These are phyloP conservation scores for Xiphophorus couchianus DNA, from an alignment of 2,113 vertebrate genomes.

Conservation along the genomic window DNA sequence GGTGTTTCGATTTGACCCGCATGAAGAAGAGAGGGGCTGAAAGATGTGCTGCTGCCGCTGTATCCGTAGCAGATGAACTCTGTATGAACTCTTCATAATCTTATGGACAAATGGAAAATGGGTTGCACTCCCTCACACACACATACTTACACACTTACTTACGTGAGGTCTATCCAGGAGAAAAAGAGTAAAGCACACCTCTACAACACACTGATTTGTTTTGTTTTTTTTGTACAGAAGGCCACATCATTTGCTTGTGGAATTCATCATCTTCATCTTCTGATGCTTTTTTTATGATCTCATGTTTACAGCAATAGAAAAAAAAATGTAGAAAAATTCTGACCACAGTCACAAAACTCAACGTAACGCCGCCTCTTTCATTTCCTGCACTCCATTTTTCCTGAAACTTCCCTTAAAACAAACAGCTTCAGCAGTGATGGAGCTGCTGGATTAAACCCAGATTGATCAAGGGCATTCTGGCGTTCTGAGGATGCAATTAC, in stretches of 20 bases:
- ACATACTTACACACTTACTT: slow-evolving; percentile 16
- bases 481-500: slow-evolving; percentile 55
- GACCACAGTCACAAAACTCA: slow-evolving; percentile 2
- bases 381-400: background rate
- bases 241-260: background rate
- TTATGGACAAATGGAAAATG: slow-evolving; percentile 80
- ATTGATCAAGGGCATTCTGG: slow-evolving; percentile 50
- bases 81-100: slow-evolving; percentile 83
- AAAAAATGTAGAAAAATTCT: background rate
- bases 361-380: slow-evolving; percentile 1
- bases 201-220: slow-evolving; percentile 2
- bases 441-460: slow-evolving; percentile 41
- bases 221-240: slow-evolving; percentile 8
- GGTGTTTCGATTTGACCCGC: slow-evolving; percentile 40
- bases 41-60: slow-evolving; percentile 65
- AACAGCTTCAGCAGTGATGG: slow-evolving; percentile 13
- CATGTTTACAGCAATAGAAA: background rate
- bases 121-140: slow-evolving; percentile 51
- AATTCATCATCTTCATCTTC: background rate
- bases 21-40: slow-evolving; percentile 43
- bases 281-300: background rate
- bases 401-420: background rate
- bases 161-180: slow-evolving; percentile 15
- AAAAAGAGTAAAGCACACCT: slow-evolving; percentile 6
- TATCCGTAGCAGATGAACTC: slow-evolving; percentile 78